phyloP scores from a whole-genome alignment of 2,888 invertebrate species.

The Oithona nana region DNA sequence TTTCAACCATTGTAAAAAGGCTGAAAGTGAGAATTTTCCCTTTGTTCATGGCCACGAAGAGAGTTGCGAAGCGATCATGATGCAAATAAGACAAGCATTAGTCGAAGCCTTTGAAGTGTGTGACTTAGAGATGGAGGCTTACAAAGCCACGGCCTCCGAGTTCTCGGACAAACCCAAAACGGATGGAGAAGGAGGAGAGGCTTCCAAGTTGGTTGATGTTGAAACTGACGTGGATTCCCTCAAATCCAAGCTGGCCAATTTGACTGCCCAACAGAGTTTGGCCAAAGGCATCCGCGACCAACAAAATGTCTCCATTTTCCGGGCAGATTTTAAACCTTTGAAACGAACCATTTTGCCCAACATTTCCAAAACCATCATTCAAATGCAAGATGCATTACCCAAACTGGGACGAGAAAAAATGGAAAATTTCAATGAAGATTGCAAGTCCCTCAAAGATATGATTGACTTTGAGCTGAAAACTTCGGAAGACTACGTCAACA shows the following conservation, averaged over 20 bases:
- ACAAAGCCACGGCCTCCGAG: not conserved
- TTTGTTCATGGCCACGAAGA: not conserved
- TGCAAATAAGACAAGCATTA: not conserved
- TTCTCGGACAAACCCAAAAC: not conserved
- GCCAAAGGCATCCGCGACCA: not conserved
- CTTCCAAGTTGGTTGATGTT: not conserved
- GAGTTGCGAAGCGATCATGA: not conserved
- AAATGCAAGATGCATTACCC: conserved; percentile 4
- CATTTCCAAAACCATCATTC: conserved; percentile 5
- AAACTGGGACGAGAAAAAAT: conserved; percentile 15
- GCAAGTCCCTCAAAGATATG: not conserved
- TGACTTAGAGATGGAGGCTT: not conserved
- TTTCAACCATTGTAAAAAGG: too few species aligned
- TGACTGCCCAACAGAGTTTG: not conserved
- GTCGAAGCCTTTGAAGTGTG: not conserved
- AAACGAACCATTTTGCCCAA: conserved; percentile 8
- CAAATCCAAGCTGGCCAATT: not conserved
- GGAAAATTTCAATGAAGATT: not conserved
- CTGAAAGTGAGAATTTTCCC: not conserved
- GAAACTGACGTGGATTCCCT: conserved; percentile 8
- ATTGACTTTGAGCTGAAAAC: conserved; percentile 10
- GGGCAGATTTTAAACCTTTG: conserved; percentile 7
- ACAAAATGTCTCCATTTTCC: not conserved
- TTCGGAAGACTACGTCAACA: conserved; percentile 2
- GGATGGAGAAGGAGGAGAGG: not conserved